Evolutionary conservation across 2,797 vertebrate species (phyloP).

Genomic region (Esox lucius): DNA sequence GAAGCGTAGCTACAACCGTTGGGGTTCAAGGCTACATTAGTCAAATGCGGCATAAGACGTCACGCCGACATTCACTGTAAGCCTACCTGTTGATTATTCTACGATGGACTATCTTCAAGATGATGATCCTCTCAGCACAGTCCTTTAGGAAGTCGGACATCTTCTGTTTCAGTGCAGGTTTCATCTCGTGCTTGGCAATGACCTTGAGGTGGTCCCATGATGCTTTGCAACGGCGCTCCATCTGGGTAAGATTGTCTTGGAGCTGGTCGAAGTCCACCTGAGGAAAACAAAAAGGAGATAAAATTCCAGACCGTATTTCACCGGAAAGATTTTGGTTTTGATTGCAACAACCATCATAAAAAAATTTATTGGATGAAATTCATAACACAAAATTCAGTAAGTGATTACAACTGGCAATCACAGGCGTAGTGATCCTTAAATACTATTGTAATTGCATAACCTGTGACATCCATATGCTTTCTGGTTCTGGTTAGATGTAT

Average conservation of each 20-base stretch:
- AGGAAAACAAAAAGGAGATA: background rate
- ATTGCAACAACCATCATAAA: too few relatives aligned
- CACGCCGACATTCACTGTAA: constrained; percentile 10
- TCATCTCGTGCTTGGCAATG: constrained; percentile 97
- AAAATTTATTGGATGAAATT: too few relatives aligned
- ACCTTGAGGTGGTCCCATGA: constrained; percentile 98
- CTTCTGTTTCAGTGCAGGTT: constrained; percentile 89
- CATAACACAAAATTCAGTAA: too few relatives aligned
- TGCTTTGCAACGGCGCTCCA: constrained; percentile 95
- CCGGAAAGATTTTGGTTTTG: background rate
- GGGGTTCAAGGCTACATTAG: background rate
- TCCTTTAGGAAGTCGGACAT: constrained; percentile 98
- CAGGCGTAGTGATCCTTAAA: too few relatives aligned
- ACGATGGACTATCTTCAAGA: constrained; percentile 93
- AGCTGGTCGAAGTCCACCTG: constrained; percentile 98
- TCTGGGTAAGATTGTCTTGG: constrained; percentile 92
- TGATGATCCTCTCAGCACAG: constrained; percentile 95
- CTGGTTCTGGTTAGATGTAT: too few relatives aligned
- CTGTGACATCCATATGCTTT: background rate
- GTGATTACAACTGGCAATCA: too few relatives aligned
- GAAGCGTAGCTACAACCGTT: too few relatives aligned
- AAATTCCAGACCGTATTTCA: background rate
- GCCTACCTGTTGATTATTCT: constrained; percentile 93
- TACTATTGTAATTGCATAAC: background rate
- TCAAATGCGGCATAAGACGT: background rate